Percentiles rank a stretch among this genome's conserved stretches.
phyloP scores from a whole-genome alignment of 2,797 vertebrate genomes.

The Sebastes hopkinsi region DNA sequence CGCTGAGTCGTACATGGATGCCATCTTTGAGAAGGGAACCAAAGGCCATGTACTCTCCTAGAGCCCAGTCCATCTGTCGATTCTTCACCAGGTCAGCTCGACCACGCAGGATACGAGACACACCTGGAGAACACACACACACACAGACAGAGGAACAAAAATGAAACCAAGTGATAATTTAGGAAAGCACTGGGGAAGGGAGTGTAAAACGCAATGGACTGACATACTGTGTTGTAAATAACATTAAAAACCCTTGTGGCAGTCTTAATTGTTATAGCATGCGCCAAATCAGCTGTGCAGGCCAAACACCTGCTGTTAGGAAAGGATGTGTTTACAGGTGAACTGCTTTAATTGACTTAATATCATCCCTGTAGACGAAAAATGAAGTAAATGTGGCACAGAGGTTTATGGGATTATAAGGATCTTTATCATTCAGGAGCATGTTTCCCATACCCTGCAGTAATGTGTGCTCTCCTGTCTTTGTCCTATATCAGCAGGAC shows the following conservation, averaged over 20 bases:
- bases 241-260: slow-evolving; percentile 1
- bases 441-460: background rate
- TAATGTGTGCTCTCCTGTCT: background rate
- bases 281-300: background rate
- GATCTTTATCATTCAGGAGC: background rate
- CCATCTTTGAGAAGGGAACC: slow-evolving; percentile 94
- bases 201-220: slow-evolving; percentile 10
- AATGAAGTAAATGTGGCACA: background rate
- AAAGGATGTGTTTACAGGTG: slow-evolving; percentile 19
- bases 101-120: slow-evolving; percentile 89
- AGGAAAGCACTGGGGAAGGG: background rate
- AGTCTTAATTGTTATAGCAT: background rate
- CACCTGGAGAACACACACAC: slow-evolving; percentile 63
- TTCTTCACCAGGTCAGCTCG: slow-evolving; percentile 88
- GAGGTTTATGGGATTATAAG: background rate
- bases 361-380: background rate
- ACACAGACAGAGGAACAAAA: background rate
- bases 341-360: slow-evolving; percentile 33
- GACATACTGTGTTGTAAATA: background rate
- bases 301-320: slow-evolving; percentile 9
- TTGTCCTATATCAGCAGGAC: background rate
- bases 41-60: slow-evolving; percentile 93
- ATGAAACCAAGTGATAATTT: background rate
- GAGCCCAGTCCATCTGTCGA: slow-evolving; percentile 91
- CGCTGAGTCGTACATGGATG: slow-evolving; percentile 91